phyloP scores from a whole-genome alignment of 2,888 invertebrate species.

The Ophion obscuratus region DNA sequence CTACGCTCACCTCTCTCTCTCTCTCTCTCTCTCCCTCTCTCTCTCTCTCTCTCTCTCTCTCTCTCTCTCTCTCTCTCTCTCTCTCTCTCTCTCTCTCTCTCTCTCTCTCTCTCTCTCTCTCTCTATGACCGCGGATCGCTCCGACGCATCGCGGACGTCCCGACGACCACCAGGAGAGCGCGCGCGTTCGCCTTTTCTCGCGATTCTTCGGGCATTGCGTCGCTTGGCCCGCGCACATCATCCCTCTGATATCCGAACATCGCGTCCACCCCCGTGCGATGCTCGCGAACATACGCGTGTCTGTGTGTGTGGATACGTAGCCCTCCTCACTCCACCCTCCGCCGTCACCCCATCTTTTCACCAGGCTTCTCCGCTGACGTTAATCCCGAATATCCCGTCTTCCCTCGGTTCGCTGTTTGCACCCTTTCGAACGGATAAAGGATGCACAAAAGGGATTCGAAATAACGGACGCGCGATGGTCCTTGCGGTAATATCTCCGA shows the following conservation, averaged over 20 bases:
- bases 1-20: slow-evolving; percentile 63
- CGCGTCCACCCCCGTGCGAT: slow-evolving; percentile 35
- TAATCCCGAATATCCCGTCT: slow-evolving; percentile 13
- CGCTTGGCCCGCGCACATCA: slow-evolving; percentile 74
- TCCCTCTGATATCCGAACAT: slow-evolving; percentile 71
- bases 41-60: slow-evolving; percentile 36
- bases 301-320: slow-evolving; percentile 2
- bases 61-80: slow-evolving; percentile 22
- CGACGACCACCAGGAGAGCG: slow-evolving; percentile 64
- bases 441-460: slow-evolving; percentile 41
- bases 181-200: slow-evolving; percentile 74
- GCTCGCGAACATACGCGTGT: slow-evolving; percentile 40
- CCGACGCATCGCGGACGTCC: slow-evolving; percentile 66
- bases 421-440: slow-evolving; percentile 37
- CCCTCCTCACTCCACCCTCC: slow-evolving; percentile 49
- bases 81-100: slow-evolving; percentile 37
- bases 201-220: slow-evolving; percentile 71
- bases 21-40: slow-evolving; percentile 22
- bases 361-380: slow-evolving; percentile 37
- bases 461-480: slow-evolving; percentile 27
- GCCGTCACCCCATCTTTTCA: slow-evolving; percentile 57
- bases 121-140: slow-evolving; percentile 40
- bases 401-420: slow-evolving; percentile 28
- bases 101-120: slow-evolving; percentile 13
- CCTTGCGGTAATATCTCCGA: slow-evolving; percentile 33